Percentiles rank a stretch among this genome's conserved stretches.
Evolutionary conservation across 2,888 invertebrate genomes (phyloP).

Genomic region (Hydrotaea diabolus): DNA sequence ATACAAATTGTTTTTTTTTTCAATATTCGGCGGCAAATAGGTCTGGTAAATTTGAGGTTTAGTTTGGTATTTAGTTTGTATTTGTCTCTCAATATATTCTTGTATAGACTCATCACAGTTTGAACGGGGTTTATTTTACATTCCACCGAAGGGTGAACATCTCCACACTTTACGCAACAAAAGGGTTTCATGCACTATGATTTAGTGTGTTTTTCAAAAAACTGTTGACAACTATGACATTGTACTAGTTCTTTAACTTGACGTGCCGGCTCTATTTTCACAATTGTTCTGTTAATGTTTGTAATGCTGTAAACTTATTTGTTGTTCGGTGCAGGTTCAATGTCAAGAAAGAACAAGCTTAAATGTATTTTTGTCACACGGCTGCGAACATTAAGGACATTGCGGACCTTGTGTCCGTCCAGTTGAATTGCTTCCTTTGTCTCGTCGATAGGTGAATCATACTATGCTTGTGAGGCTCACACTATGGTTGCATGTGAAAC

Average conservation of each 20-base stretch:
- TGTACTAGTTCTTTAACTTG: constrained; percentile 40
- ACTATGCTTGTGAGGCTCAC: no score
- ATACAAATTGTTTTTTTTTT: not conserved
- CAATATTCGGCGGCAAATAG: not conserved
- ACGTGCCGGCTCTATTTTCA: not conserved
- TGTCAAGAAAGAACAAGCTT: no score
- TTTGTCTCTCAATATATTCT: not conserved
- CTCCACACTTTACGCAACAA: constrained; percentile 45
- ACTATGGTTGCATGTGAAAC: no score
- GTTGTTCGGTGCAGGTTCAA: no score
- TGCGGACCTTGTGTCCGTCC: no score
- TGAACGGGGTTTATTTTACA: constrained; percentile 29
- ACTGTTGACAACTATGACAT: constrained; percentile 50
- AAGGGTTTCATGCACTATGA: constrained; percentile 39
- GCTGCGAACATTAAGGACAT: no score
- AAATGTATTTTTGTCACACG: no score
- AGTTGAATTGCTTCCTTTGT: no score
- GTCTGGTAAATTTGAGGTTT: not conserved
- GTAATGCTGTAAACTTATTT: no score
- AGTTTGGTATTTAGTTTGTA: not conserved
- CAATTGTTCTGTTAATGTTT: not conserved
- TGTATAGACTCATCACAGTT: not conserved
- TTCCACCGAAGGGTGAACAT: constrained; percentile 42
- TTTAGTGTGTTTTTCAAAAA: constrained; percentile 45
- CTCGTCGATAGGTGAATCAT: no score